Conservation (phyloP, 2,113 vertebrate species). For the Sisor rabdophorus region DNA sequence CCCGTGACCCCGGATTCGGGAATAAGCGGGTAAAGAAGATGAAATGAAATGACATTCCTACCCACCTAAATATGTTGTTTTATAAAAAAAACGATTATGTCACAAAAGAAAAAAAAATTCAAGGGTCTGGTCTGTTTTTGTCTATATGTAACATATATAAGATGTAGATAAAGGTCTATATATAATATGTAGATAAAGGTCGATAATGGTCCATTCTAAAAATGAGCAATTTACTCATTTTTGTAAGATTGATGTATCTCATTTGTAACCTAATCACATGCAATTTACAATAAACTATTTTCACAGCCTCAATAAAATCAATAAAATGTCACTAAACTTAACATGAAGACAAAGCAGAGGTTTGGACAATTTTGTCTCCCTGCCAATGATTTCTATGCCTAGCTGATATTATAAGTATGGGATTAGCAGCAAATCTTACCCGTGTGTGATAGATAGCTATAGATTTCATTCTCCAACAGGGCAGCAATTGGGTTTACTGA, state of each 20-base stretch:
- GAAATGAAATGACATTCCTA: neutral
- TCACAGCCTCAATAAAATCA: neutral
- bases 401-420: neutral
- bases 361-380: neutral
- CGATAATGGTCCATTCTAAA: too few relatives aligned
- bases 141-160: neutral
- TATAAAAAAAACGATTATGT: neutral
- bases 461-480: neutral
- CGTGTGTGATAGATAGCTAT: too few relatives aligned
- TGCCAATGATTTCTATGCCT: neutral
- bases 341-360: neutral
- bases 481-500: neutral
- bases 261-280: neutral
- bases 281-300: neutral
- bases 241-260: neutral
- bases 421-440: neutral
- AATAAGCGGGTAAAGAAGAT: too few relatives aligned
- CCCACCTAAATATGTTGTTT: neutral
- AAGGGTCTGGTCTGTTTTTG: neutral
- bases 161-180: neutral
- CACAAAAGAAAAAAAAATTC: neutral
- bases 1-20: too few relatives aligned
- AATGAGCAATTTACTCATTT: neutral
- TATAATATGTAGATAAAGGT: neutral
- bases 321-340: neutral